Percentiles rank a stretch among this genome's conserved stretches.
phyloP scores from a whole-genome alignment of 1,140 invertebrate species.

The Aphelenchoides fujianensis region DNA sequence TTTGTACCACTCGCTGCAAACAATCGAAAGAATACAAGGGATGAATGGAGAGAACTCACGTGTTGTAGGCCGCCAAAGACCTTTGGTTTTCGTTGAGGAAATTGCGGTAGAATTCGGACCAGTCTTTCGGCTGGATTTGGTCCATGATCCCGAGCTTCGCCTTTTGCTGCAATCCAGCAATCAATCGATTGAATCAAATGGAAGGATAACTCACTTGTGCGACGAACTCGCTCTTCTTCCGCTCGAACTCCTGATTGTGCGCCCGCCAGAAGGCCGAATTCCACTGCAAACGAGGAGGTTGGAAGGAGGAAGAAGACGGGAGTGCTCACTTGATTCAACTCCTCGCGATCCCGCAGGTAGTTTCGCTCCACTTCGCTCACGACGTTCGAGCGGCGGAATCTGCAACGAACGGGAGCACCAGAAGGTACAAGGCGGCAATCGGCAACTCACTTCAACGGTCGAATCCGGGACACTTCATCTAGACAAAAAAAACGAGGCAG shows the following conservation, averaged over 20 bases:
- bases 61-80: slow-evolving; percentile 48
- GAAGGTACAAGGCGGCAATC: too few species aligned
- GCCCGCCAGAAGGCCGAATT: slow-evolving; percentile 50
- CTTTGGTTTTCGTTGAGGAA: slow-evolving; percentile 48
- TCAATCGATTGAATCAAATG: not conserved
- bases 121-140: slow-evolving; percentile 52
- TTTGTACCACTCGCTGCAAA: slow-evolving; percentile 55
- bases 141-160: slow-evolving; percentile 44
- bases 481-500: too few species aligned
- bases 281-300: slow-evolving; percentile 29
- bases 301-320: slow-evolving; percentile 30
- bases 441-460: slow-evolving; percentile 44
- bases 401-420: too few species aligned
- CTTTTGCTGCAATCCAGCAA: slow-evolving; percentile 48
- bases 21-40: slow-evolving; percentile 22
- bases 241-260: slow-evolving; percentile 52
- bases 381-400: slow-evolving; percentile 48
- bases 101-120: slow-evolving; percentile 51
- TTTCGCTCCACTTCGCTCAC: slow-evolving; percentile 46
- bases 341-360: slow-evolving; percentile 45
- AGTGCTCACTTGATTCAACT: slow-evolving; percentile 52
- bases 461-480: slow-evolving; percentile 51
- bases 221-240: slow-evolving; percentile 46
- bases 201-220: slow-evolving; percentile 37
- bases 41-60: slow-evolving; percentile 36